These are phyloP conservation scores for Ctenosaura bakeri DNA, from an alignment of 2,797 vertebrate genomes.

Conservation along the genomic window DNA sequence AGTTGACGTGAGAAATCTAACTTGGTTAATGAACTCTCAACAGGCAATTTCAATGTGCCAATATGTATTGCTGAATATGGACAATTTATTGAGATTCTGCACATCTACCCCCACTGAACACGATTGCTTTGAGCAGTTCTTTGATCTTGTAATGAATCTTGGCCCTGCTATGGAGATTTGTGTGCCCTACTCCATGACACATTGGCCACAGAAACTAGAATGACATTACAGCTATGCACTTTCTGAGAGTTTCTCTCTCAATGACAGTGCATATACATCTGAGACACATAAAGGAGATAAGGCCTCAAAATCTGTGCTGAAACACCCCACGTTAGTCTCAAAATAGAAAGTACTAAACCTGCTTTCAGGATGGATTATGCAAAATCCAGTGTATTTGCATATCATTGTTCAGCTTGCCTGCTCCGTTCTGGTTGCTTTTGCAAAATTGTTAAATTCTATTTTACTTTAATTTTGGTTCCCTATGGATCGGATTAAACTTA, in stretches of 20 bases:
- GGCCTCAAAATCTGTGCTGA: slow-evolving; percentile 7
- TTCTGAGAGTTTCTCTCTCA: background rate
- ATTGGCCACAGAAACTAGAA: background rate
- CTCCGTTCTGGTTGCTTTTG: slow-evolving; percentile 3
- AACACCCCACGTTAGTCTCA: slow-evolving; percentile 20
- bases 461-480: slow-evolving; percentile 14
- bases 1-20: too few relatives aligned
- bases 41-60: too few relatives aligned
- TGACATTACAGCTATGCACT: background rate
- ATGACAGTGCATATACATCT: background rate
- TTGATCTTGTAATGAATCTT: background rate
- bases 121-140: background rate
- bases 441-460: slow-evolving; percentile 13
- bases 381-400: slow-evolving; percentile 34
- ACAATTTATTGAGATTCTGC: too few relatives aligned
- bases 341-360: slow-evolving; percentile 37
- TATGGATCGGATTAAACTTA: background rate
- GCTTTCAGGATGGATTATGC: slow-evolving; percentile 45
- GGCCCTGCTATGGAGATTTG: background rate
- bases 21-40: too few relatives aligned
- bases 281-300: slow-evolving; percentile 10
- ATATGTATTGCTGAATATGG: too few relatives aligned
- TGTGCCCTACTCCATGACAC: background rate
- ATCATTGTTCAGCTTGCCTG: slow-evolving; percentile 32
- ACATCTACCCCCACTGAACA: background rate